Evolutionary conservation across 2,797 vertebrate genomes (phyloP).

Genomic region (Sternotherus odoratus): DNA sequence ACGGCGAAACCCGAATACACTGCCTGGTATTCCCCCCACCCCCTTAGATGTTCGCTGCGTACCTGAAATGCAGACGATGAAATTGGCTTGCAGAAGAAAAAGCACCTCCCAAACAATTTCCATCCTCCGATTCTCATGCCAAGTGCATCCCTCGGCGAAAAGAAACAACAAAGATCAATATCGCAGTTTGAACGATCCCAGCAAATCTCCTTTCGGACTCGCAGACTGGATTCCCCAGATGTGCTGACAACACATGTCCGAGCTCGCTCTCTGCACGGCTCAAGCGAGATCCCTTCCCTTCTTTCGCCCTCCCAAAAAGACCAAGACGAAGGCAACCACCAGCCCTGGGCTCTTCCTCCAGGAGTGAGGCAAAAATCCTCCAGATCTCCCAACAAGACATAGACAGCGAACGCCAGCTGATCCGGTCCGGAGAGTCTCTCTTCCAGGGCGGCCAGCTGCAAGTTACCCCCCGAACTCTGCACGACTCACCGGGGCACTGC

Average conservation of each 20-base stretch:
- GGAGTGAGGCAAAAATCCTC: constrained; percentile 76
- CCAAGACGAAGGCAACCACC: constrained; percentile 64
- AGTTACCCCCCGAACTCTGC: constrained; percentile 77
- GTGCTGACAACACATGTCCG: constrained; percentile 90
- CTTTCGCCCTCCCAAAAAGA: constrained; percentile 70
- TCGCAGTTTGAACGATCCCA: constrained; percentile 85
- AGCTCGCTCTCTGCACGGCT: constrained; percentile 73
- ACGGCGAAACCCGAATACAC: not conserved
- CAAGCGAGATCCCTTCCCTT: constrained; percentile 75
- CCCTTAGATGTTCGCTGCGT: constrained; percentile 72
- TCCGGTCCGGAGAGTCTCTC: constrained; percentile 62
- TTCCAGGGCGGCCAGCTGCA: constrained; percentile 61
- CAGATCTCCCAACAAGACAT: constrained; percentile 81
- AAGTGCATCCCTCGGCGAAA: constrained; percentile 92
- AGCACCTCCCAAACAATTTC: constrained; percentile 99
- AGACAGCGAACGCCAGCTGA: constrained; percentile 76
- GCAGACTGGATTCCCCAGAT: constrained; percentile 89
- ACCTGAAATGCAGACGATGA: constrained; percentile 97
- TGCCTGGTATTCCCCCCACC: fast-evolving
- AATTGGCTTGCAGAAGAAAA: constrained; percentile 96
- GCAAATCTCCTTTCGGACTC: constrained; percentile 87
- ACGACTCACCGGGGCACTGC: constrained; percentile 72
- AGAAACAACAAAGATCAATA: constrained; percentile 85
- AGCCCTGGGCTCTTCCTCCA: constrained; percentile 72
- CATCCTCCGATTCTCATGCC: constrained; percentile 97